Evolutionary conservation across 2,113 vertebrate species (phyloP), one percentile per base, ranked within the genome.

Genomic region (Acrocephalus kingi): DNA sequence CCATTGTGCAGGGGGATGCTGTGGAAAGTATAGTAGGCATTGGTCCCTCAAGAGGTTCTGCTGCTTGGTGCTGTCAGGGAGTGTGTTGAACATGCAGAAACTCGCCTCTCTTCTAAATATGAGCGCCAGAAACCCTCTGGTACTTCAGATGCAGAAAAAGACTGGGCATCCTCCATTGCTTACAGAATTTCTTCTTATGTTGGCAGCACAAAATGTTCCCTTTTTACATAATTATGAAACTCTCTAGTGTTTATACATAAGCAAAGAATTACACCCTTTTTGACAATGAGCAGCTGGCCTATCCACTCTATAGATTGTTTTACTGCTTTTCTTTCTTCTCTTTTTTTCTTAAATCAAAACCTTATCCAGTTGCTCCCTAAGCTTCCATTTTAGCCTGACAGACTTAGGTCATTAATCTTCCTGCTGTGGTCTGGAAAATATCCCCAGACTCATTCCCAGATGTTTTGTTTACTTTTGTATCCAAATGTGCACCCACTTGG

Each of bases 141-240:
- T 96, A 86, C 79, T 93, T 95, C 72, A 84, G 41, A 92, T 71
- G 39, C 7, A 95, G 94, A 80, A 96, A 94, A 92, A 83, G 90
- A 89, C 88, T 71, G 72, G 94, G 94, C 79, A 96, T 94, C 73
- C 61, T 90, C 64, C 83, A 78, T 79, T 86, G 69, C 94, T 95
- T 86, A 67, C 59, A 93, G 94, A 77, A 86, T 90, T 97, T 95
- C 64, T 92, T 18, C 28, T 94, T 37, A 78, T 89, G 37, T 76
- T 97, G 94, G 94, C 96, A 95, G 94, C 54, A 97, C 96, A 95
- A 90, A 95, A 95, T 97, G 96, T 97, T 96, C 96, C 37, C 24
- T 91, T 95, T 88, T 89, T 84, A 86, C 68, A 89, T 76, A 89
- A 94, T 97, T 94, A 84, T 94, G 95, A 93, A 96, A 93, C 88